Evolutionary conservation across 2,797 vertebrate species (phyloP), one percentile per base, ranked within the genome.

Genomic region (Sebastes steindachneri): DNA sequence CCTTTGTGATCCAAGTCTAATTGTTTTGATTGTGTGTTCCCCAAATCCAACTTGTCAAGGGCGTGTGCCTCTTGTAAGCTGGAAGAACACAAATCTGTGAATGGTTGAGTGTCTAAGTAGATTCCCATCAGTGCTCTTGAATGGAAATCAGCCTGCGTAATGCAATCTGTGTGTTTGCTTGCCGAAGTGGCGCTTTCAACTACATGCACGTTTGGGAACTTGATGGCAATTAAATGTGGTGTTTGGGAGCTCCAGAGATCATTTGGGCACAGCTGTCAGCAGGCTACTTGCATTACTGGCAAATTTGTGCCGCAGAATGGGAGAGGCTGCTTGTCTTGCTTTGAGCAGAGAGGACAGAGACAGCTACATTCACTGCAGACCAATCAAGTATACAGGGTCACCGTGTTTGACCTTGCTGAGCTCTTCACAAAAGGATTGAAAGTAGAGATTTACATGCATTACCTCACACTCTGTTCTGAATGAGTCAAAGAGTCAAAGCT

Each of bases 191-290:
- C 12, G 54, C 82, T 86, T 87, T 82, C 51, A 65, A 8, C 65
- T 21, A 6, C 2, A 0, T 15, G 29, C 66, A 41, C 4, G 6
- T 63, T 59, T 54, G 19, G 73, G 70, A 82, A 62, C 76, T 73
- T 15, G 3, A 58, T 62, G 55, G 75, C 79, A 86, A 82, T 90
- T 82, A 80, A 69, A 83, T 73, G 62, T 73, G 19, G 72, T 58
- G 79, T 79, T 80, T 33, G 19, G 62, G 1, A 69, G 75, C 83
- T 79, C 64, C 63, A 80, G 81, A 73, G 78, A 82, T 82, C 57
- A 64, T 84, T 86, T 75, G n/a, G 72, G 68, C 62, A 72, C 85
- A 80, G 79, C 88, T 88, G 86, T 80, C 79, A 55, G 68, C 59
- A 33, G 70, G 8, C 57, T 51, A 45, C 62, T 70, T 65, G 35